These are phyloP conservation scores for Camarhynchus parvulus DNA, from an alignment of 2,113 vertebrate genomes.

Conservation along the genomic window DNA sequence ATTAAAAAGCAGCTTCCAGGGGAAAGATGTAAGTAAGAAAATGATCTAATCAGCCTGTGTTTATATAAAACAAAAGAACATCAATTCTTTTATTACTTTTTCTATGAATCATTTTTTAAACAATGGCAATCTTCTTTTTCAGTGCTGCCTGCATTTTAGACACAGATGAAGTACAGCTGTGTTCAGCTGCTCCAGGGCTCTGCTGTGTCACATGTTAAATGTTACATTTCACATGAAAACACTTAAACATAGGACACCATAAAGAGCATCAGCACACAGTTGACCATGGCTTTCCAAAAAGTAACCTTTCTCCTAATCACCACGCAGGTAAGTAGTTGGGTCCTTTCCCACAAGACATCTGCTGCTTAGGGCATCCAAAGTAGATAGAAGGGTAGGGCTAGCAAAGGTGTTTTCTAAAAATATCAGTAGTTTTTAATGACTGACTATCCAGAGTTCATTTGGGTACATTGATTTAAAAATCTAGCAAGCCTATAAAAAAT, in stretches of 20 bases:
- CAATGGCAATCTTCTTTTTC: not conserved
- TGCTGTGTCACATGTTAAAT: not conserved
- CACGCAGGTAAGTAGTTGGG: not conserved
- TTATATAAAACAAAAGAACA: not conserved
- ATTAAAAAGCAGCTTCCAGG: not conserved
- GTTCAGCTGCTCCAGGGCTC: not conserved
- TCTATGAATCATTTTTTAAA: not conserved
- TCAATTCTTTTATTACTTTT: not conserved
- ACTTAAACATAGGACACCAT: not conserved
- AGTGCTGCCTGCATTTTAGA: not conserved
- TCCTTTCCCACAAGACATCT: not conserved
- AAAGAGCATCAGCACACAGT: not conserved
- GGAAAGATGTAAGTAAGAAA: not conserved
- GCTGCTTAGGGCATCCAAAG: not conserved
- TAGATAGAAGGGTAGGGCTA: not conserved
- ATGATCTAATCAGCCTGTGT: not conserved
- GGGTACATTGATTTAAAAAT: not conserved
- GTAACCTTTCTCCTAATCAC: not conserved
- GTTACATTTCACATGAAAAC: not conserved
- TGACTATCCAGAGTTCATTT: not conserved
- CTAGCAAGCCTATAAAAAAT: not conserved
- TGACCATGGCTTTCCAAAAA: not conserved
- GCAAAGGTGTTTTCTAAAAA: not conserved
- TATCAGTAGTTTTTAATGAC: not conserved
- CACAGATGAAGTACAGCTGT: not conserved